These are phyloP conservation scores for Blera fallax DNA, from an alignment of 2,888 invertebrate species.

Conservation along the genomic window DNA sequence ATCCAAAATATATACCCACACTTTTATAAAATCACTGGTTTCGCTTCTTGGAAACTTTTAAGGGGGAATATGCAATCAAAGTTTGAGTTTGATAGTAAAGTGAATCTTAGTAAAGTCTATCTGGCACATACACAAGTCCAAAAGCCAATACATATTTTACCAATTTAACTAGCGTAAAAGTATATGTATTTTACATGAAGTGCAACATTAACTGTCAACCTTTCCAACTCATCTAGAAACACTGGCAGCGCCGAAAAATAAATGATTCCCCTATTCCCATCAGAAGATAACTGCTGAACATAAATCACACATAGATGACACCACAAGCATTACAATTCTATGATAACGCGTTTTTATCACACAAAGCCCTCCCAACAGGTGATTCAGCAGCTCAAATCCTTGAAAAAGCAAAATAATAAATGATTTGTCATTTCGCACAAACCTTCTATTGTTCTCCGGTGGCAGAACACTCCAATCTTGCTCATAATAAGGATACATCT, in stretches of 20 bases:
- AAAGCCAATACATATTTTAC: no score
- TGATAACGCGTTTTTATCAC: constrained; percentile 44
- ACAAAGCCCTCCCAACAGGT: constrained; percentile 17
- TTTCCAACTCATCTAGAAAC: background rate
- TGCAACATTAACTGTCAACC: no score
- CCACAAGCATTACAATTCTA: background rate
- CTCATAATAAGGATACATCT: constrained; percentile 85
- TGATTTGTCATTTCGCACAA: constrained; percentile 75
- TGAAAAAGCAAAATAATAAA: background rate
- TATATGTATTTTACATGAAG: no score
- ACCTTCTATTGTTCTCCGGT: constrained; percentile 93
- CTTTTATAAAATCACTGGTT: no score
- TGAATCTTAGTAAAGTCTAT: no score
- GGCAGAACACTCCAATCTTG: constrained; percentile 93
- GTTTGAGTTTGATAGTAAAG: no score
- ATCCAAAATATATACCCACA: no score
- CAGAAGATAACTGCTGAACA: background rate
- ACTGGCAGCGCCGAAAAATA: background rate
- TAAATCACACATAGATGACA: constrained; percentile 52
- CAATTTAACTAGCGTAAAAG: no score
- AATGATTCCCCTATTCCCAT: background rate
- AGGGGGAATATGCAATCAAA: no score
- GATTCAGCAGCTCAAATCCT: constrained; percentile 21
- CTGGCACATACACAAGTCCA: no score
- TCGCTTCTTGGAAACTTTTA: no score